phyloP scores from a whole-genome alignment of 2,888 invertebrate genomes.

The Dicyrtoma fusca region DNA sequence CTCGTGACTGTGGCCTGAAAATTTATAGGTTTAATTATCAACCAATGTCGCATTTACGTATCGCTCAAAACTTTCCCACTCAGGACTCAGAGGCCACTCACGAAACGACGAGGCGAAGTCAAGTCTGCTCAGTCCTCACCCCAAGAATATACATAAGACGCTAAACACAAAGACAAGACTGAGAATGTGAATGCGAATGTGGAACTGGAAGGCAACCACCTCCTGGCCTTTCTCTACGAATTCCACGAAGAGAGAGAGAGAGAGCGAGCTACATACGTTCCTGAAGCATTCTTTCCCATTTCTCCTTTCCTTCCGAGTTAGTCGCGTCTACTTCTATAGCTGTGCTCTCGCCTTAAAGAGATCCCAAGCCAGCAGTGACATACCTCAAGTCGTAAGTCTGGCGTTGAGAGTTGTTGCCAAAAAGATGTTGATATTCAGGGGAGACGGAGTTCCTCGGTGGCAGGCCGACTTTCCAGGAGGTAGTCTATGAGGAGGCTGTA shows the following conservation, averaged over 20 bases:
- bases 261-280: background rate
- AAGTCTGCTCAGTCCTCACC: background rate
- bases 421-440: background rate
- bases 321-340: too few species aligned
- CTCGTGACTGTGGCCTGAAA: conserved; percentile 40
- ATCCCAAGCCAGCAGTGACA: too few species aligned
- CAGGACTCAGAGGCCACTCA: background rate
- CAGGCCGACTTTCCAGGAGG: background rate
- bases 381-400: too few species aligned
- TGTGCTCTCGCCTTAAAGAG: too few species aligned
- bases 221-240: background rate
- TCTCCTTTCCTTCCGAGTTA: too few species aligned
- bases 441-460: background rate
- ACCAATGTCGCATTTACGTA: conserved; percentile 54
- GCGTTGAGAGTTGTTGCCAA: too few species aligned
- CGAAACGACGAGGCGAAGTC: too few species aligned
- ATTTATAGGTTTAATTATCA: conserved; percentile 57
- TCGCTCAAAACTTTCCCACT: conserved; percentile 39
- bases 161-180: background rate
- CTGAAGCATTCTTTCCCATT: background rate
- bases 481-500: too few species aligned
- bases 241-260: background rate
- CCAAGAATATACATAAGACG: background rate
- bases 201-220: background rate
- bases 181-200: too few species aligned